Percentiles rank a stretch among this genome's conserved stretches.
These are phyloP conservation scores for Bombus consobrinus DNA, from an alignment of 1,140 invertebrate species.

Conservation along the genomic window DNA sequence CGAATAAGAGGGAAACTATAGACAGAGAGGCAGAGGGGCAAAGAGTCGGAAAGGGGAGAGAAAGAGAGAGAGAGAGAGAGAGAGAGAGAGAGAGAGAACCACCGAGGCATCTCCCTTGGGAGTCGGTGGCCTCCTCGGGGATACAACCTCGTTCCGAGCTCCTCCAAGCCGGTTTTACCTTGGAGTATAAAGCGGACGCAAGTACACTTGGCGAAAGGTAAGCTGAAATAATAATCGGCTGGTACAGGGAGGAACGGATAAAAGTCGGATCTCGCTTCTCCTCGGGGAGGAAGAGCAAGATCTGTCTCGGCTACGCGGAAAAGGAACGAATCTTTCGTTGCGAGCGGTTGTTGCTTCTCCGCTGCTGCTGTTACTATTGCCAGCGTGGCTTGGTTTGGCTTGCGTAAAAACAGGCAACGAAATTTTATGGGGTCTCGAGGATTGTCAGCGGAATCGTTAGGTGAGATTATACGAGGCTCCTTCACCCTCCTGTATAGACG, in stretches of 20 bases:
- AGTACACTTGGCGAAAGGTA: slow-evolving; percentile 72
- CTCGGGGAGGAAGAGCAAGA: slow-evolving; percentile 52
- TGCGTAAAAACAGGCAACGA: slow-evolving; percentile 48
- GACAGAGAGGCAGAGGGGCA: not conserved
- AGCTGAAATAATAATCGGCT: slow-evolving; percentile 71
- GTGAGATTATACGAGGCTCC: slow-evolving; percentile 33
- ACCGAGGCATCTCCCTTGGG: slow-evolving; percentile 56
- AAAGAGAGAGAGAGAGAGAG: not conserved
- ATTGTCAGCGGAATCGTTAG: slow-evolving; percentile 39
- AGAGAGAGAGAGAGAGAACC: not conserved
- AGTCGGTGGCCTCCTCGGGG: slow-evolving; percentile 60
- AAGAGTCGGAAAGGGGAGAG: not conserved
- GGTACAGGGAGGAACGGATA: slow-evolving; percentile 62
- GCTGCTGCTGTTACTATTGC: not conserved
- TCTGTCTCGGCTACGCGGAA: slow-evolving; percentile 8
- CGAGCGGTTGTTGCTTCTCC: not conserved
- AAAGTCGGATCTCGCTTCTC: slow-evolving; percentile 63
- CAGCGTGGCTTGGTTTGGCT: not conserved
- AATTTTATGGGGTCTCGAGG: slow-evolving; percentile 23
- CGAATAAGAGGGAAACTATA: not conserved
- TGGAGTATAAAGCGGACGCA: slow-evolving; percentile 69
- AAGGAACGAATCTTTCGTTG: slow-evolving; percentile 58
- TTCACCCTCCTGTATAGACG: no score
- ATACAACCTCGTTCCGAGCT: slow-evolving; percentile 70
- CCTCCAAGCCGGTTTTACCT: slow-evolving; percentile 70